These are phyloP conservation scores for Chloroclystis v-ata DNA, from an alignment of 2,888 invertebrate genomes.

Conservation along the genomic window DNA sequence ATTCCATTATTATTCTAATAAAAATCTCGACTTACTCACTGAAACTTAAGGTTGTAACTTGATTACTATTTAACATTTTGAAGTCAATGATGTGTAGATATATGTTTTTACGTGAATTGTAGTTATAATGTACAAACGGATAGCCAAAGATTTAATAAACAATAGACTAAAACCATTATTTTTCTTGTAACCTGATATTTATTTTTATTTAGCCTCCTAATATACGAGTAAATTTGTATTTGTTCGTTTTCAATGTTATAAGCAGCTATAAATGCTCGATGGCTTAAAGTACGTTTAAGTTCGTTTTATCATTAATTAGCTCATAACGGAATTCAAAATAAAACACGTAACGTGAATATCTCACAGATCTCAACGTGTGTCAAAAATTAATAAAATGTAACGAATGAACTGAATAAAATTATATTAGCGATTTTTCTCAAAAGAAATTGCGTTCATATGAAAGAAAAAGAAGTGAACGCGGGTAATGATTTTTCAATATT, in stretches of 20 bases:
- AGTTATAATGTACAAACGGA: slow-evolving; percentile 72
- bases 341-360: background rate
- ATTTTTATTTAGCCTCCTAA: too few species aligned
- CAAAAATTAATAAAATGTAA: slow-evolving; percentile 41
- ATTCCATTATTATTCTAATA: slow-evolving; percentile 1
- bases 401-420: slow-evolving; percentile 49
- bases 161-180: slow-evolving; percentile 52
- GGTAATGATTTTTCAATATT: slow-evolving; percentile 60
- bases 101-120: slow-evolving; percentile 75
- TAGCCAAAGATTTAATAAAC: slow-evolving; percentile 68
- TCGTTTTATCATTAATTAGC: background rate
- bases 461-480: slow-evolving; percentile 49
- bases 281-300: too few species aligned
- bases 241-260: too few species aligned
- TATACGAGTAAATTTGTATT: too few species aligned
- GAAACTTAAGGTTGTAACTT: slow-evolving; percentile 75
- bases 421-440: slow-evolving; percentile 46
- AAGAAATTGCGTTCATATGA: slow-evolving; percentile 47
- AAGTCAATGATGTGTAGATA: slow-evolving; percentile 64
- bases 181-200: background rate
- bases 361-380: slow-evolving; percentile 26
- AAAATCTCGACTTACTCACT: slow-evolving; percentile 52
- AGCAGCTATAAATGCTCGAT: too few species aligned
- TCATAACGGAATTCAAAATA: background rate
- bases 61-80: slow-evolving; percentile 61